Conservation (phyloP, 2,797 vertebrate genomes). For the Microtus californicus region DNA sequence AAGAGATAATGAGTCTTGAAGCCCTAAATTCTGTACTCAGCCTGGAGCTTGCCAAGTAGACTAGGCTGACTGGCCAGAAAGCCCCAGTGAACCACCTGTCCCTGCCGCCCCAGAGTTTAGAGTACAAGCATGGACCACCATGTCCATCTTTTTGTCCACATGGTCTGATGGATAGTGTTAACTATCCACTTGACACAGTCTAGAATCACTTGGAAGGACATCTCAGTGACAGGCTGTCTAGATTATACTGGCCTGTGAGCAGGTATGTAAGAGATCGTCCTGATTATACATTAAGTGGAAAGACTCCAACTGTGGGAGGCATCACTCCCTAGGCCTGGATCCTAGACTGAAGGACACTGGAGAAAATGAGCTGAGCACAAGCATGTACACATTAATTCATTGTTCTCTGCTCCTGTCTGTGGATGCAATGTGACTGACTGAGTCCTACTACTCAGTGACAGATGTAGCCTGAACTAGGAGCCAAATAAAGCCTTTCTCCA, state of each 20-base stretch:
- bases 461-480: not conserved
- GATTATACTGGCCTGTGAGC: not conserved
- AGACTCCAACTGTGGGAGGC: not conserved
- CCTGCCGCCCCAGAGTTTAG: not conserved
- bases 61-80: not conserved
- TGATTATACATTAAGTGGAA: not conserved
- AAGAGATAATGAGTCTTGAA: constrained; percentile 12
- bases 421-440: not conserved
- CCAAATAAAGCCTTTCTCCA: no score
- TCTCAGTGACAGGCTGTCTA: not conserved
- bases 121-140: not conserved
- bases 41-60: not conserved
- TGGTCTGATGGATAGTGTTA: no score
- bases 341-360: not conserved
- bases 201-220: not conserved
- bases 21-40: not conserved
- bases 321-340: not conserved
- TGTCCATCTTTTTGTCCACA: not conserved
- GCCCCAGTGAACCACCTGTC: not conserved
- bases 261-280: not conserved
- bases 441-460: not conserved
- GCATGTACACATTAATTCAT: no score
- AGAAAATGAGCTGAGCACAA: not conserved
- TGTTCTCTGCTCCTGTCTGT: not conserved
- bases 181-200: not conserved